Percentiles rank a stretch among this genome's conserved stretches.
Conservation (phyloP, 2,113 vertebrate genomes). For the Dipodomys ordii region DNA sequence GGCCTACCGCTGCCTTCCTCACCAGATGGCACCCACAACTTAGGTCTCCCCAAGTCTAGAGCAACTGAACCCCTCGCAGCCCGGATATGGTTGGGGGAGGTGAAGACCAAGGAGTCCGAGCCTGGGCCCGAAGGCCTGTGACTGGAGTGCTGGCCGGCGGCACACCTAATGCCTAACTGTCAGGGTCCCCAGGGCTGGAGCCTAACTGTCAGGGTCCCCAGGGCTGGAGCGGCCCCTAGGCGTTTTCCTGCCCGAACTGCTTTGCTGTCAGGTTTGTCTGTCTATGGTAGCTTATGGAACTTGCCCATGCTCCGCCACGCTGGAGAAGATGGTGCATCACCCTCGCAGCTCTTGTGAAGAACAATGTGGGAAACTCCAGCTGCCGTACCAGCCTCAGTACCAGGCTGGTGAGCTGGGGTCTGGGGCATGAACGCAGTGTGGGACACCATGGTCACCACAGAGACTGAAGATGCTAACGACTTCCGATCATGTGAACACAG, state of each 20-base stretch:
- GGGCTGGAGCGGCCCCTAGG: too few relatives aligned
- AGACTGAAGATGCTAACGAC: background rate
- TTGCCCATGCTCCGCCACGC: accelerated
- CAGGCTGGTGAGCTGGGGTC: background rate
- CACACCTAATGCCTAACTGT: too few relatives aligned
- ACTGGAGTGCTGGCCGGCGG: too few relatives aligned
- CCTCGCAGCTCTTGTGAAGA: background rate
- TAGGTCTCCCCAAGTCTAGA: background rate
- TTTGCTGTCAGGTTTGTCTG: accelerated
- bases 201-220: accelerated
- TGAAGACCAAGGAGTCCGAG: background rate
- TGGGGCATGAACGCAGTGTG: too few relatives aligned
- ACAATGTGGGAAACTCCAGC: too few relatives aligned
- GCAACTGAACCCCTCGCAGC: background rate
- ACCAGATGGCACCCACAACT: background rate
- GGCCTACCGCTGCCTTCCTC: background rate
- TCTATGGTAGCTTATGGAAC: too few relatives aligned
- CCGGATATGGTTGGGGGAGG: accelerated
- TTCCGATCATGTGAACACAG: background rate
- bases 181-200: too few relatives aligned
- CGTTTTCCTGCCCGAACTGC: too few relatives aligned
- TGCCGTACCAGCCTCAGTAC: too few relatives aligned
- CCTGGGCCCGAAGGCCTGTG: background rate
- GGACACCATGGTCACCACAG: accelerated
- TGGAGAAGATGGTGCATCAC: accelerated